Percentiles rank a stretch among this genome's conserved stretches.
These are phyloP conservation scores for Cotesia vestalis DNA, from an alignment of 1,140 invertebrate genomes.

Conservation along the genomic window DNA sequence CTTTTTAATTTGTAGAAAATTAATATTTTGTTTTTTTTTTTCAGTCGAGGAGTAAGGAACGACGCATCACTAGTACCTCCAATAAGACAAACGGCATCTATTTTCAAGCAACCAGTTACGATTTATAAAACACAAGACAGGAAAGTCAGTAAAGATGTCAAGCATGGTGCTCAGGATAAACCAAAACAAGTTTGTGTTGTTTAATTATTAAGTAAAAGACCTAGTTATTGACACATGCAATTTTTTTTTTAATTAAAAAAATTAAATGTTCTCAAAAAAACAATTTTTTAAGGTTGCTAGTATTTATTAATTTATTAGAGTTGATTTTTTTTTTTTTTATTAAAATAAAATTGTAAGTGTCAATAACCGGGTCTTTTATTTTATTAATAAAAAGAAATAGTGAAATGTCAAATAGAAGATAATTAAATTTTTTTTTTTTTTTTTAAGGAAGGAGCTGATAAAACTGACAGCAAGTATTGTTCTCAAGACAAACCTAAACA, in stretches of 20 bases:
- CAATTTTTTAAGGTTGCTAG: too few relatives aligned
- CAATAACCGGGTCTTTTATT: too few relatives aligned
- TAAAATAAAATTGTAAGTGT: too few relatives aligned
- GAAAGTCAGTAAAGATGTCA: constrained; percentile 86
- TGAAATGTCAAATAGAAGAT: too few relatives aligned
- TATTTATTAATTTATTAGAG: too few relatives aligned
- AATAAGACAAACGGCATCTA: constrained; percentile 96
- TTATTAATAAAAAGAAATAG: too few relatives aligned
- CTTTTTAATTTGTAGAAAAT: constrained; percentile 6
- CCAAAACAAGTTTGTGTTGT: constrained; percentile 80
- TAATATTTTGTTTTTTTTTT: constrained; percentile 38
- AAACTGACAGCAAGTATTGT: constrained; percentile 87
- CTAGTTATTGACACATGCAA: too few relatives aligned
- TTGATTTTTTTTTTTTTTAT: too few relatives aligned
- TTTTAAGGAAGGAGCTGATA: constrained; percentile 66
- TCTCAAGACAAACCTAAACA: constrained; percentile 94
- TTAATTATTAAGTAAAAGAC: background rate
- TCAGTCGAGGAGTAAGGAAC: constrained; percentile 80
- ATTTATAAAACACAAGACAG: constrained; percentile 89
- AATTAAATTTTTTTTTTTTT: constrained; percentile 3
- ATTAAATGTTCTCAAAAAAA: too few relatives aligned
- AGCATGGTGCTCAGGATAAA: constrained; percentile 91
- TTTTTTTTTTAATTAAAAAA: too few relatives aligned
- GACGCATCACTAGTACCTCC: constrained; percentile 93
- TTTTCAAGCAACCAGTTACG: constrained; percentile 98